These are phyloP conservation scores for Meriones unguiculatus DNA, from an alignment of 2,113 vertebrate genomes.

Conservation along the genomic window DNA sequence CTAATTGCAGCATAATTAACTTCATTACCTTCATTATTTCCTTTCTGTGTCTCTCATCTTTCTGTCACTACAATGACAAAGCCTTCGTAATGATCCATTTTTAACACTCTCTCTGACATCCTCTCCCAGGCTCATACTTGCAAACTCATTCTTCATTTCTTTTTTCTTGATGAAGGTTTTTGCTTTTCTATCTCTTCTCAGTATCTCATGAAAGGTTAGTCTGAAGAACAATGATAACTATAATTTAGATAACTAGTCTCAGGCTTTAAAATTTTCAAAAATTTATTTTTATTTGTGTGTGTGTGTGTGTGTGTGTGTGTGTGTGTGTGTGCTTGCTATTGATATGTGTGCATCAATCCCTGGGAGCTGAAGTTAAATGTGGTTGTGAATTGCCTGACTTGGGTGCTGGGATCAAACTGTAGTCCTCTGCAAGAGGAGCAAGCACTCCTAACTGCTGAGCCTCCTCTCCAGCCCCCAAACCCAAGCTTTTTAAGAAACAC, in stretches of 20 bases:
- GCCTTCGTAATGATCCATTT: neutral
- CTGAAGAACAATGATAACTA: neutral
- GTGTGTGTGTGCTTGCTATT: neutral
- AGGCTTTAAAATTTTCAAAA: neutral
- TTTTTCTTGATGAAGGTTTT: neutral
- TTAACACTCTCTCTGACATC: neutral
- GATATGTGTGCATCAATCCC: neutral
- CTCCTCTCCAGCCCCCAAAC: neutral
- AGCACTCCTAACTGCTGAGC: neutral
- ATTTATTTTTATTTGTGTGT: neutral
- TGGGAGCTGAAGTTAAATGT: neutral
- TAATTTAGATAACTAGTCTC: neutral
- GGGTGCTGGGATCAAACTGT: neutral
- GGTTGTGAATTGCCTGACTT: neutral
- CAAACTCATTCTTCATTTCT: neutral
- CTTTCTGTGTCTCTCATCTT: neutral
- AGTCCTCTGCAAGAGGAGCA: neutral
- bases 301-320: too few relatives aligned
- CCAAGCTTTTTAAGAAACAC: neutral
- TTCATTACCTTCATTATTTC: neutral
- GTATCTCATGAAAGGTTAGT: neutral
- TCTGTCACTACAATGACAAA: neutral
- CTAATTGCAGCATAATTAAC: neutral
- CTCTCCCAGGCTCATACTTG: neutral
- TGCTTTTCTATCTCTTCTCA: neutral